Evolutionary conservation across 2,888 invertebrate species (phyloP).

Genomic region (Acrobasis suavella): DNA sequence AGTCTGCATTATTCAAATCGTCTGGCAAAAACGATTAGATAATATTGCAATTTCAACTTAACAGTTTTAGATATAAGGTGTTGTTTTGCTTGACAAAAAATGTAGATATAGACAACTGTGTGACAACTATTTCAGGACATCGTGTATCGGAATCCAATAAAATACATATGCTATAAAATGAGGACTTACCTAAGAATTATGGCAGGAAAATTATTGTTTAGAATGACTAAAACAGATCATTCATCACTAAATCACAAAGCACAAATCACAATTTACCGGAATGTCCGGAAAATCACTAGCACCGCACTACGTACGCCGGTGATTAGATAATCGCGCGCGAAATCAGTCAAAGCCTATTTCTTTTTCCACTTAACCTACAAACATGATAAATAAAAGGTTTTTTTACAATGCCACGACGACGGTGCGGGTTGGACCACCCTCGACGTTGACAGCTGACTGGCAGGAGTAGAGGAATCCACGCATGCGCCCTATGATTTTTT

Average conservation of each 20-base stretch:
- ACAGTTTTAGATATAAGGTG: not conserved
- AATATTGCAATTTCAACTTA: slow-evolving; percentile 2
- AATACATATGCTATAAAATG: not conserved
- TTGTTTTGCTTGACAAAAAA: not conserved
- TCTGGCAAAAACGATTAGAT: not conserved
- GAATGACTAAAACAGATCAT: not conserved
- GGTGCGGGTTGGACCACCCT: slow-evolving; percentile 43
- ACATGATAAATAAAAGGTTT: slow-evolving; percentile 27
- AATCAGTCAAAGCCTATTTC: not conserved
- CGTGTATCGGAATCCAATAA: not conserved
- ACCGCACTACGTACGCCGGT: slow-evolving; percentile 8
- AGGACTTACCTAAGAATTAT: not conserved
- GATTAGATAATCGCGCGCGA: slow-evolving; percentile 5
- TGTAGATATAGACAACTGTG: not conserved
- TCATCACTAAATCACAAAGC: not conserved
- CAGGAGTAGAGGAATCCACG: slow-evolving; percentile 39
- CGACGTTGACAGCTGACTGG: slow-evolving; percentile 64
- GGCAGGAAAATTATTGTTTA: not conserved
- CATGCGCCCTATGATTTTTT: slow-evolving; percentile 47
- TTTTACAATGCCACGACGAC: slow-evolving; percentile 23
- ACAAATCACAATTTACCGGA: not conserved
- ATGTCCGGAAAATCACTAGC: not conserved
- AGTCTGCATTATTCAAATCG: slow-evolving; percentile 14
- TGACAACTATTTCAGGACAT: not conserved
- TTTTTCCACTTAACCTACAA: slow-evolving; percentile 20